Conservation (phyloP, 2,113 vertebrate genomes). For the Toxotes jaculatrix region DNA sequence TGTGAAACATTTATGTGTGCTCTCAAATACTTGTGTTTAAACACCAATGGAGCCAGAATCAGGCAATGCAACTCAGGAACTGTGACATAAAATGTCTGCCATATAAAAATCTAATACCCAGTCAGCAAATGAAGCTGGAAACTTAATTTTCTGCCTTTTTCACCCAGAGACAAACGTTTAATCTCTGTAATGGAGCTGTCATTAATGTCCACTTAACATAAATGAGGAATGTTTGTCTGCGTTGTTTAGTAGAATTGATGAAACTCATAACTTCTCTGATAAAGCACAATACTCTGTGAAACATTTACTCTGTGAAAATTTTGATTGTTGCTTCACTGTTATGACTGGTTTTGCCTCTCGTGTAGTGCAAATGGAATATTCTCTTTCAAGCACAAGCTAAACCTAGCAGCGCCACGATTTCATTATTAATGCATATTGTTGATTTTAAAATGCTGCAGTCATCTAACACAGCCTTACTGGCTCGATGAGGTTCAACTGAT, state of each 20-base stretch:
- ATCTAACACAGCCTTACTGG: constrained; percentile 40
- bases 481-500: constrained; percentile 18
- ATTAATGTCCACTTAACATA: constrained; percentile 76
- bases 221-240: constrained; percentile 61
- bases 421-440: constrained; percentile 69
- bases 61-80: background rate
- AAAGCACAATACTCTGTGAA: constrained; percentile 21
- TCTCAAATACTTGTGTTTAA: background rate
- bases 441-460: constrained; percentile 63
- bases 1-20: background rate
- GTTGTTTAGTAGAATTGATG: constrained; percentile 64
- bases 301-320: constrained; percentile 14
- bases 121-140: constrained; percentile 27
- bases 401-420: constrained; percentile 28
- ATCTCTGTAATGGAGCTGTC: constrained; percentile 63
- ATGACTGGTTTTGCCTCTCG: constrained; percentile 1
- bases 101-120: constrained; percentile 13
- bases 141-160: constrained; percentile 70
- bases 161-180: constrained; percentile 56
- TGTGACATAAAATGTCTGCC: constrained; percentile 6
- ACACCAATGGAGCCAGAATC: background rate
- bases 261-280: constrained; percentile 47
- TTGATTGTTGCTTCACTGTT: background rate
- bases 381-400: constrained; percentile 24
- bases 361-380: background rate